Evolutionary conservation across 1,140 invertebrate species (phyloP).

Genomic region (Megalopta genalis): DNA sequence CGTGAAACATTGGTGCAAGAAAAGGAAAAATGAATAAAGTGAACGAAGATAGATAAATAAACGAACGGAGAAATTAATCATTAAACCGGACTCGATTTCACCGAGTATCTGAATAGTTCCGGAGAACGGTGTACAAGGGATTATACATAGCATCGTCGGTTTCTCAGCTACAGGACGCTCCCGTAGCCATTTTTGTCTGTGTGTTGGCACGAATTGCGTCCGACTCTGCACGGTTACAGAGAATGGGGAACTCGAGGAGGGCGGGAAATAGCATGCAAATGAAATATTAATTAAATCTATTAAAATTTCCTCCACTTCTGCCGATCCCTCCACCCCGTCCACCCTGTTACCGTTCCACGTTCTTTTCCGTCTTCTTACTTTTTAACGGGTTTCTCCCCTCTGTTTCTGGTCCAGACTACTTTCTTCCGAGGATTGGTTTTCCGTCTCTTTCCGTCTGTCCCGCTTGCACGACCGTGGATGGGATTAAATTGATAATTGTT

Average conservation of each 20-base stretch:
- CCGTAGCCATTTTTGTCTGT: slow-evolving; percentile 29
- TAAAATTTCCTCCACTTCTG: slow-evolving; percentile 62
- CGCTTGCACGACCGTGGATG: too few species aligned
- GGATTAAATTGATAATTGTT: too few species aligned
- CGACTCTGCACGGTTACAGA: slow-evolving; percentile 25
- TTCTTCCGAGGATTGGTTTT: background rate
- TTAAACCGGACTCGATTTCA: too few species aligned
- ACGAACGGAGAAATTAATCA: too few species aligned
- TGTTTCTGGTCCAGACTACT: background rate
- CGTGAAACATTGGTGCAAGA: too few species aligned
- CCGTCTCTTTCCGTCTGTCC: background rate
- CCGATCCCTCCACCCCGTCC: background rate
- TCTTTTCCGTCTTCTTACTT: background rate
- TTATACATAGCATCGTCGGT: slow-evolving; percentile 1
- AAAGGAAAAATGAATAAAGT: too few species aligned
- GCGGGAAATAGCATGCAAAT: slow-evolving; percentile 72
- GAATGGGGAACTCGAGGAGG: slow-evolving; percentile 39
- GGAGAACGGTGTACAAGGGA: background rate
- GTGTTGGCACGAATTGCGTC: slow-evolving; percentile 39
- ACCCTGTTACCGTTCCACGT: slow-evolving; percentile 11
- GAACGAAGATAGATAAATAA: too few species aligned
- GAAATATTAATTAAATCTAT: slow-evolving; percentile 75
- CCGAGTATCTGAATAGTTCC: too few species aligned
- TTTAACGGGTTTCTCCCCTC: slow-evolving; percentile 9
- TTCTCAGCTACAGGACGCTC: background rate